Conservation (phyloP, 2,113 vertebrate genomes). For the Tachysurus fulvidraco region DNA sequence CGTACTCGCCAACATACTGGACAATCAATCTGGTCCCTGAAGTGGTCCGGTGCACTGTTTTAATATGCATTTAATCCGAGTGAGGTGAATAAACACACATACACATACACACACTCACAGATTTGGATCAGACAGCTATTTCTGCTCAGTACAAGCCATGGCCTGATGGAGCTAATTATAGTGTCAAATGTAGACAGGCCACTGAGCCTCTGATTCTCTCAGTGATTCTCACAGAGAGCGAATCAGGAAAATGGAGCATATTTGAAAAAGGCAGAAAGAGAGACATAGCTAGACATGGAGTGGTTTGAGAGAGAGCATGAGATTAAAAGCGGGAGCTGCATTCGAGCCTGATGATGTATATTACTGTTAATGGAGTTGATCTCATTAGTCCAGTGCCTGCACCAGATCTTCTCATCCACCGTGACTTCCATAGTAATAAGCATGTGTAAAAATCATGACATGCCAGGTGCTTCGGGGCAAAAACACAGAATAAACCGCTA, state of each 20-base stretch:
- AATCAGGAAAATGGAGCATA: slow-evolving; percentile 13
- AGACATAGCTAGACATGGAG: neutral
- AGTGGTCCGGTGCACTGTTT: slow-evolving; percentile 32
- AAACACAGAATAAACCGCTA: slow-evolving; percentile 32
- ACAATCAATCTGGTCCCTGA: slow-evolving; percentile 46
- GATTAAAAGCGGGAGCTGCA: neutral
- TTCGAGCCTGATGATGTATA: slow-evolving; percentile 18
- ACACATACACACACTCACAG: slow-evolving; percentile 14
- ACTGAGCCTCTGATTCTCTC: slow-evolving; percentile 24
- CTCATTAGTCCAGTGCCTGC: slow-evolving; percentile 36
- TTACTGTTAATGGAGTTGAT: slow-evolving; percentile 41
- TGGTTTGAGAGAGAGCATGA: neutral
- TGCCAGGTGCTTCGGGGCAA: slow-evolving; percentile 42
- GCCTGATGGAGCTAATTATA: slow-evolving; percentile 51
- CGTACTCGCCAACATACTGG: slow-evolving; percentile 30
- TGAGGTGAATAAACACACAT: slow-evolving; percentile 23
- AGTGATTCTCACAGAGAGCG: slow-evolving; percentile 4
- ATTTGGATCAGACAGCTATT: slow-evolving; percentile 42
- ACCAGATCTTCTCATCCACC: slow-evolving; percentile 37
- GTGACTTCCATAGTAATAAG: slow-evolving; percentile 45
- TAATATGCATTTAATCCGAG: slow-evolving; percentile 33
- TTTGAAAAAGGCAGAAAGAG: neutral
- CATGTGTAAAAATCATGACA: slow-evolving; percentile 9
- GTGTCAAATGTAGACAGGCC: slow-evolving; percentile 46
- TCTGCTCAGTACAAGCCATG: slow-evolving; percentile 41